Conservation (phyloP, 2,888 invertebrate genomes). For the Fragum fragum region DNA sequence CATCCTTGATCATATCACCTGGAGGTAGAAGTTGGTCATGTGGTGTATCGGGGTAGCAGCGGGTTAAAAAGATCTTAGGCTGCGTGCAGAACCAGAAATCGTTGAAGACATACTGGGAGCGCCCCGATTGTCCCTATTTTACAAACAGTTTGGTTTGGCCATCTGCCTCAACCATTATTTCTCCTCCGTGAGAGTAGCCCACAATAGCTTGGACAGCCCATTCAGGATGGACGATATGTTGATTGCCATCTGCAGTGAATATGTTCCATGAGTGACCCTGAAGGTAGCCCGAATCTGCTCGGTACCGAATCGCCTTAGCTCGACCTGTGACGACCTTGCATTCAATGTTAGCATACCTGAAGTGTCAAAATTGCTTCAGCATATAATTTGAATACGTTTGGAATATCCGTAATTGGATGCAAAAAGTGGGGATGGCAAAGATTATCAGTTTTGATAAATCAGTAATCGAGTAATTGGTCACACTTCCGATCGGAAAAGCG, state of each 20-base stretch:
- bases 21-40: conserved; percentile 31
- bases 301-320: conserved; percentile 37
- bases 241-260: conserved; percentile 18
- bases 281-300: conserved; percentile 29
- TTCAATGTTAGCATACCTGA: conserved; percentile 39
- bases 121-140: conserved; percentile 5
- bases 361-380: too few species aligned
- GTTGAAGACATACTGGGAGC: conserved; percentile 22
- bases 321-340: conserved; percentile 34
- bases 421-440: too few species aligned
- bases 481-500: too few species aligned
- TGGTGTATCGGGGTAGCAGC: conserved; percentile 36
- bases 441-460: too few species aligned
- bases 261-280: conserved; percentile 41
- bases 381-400: too few species aligned
- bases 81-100: conserved; percentile 51
- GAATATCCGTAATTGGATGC: too few species aligned
- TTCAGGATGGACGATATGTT: conserved; percentile 41
- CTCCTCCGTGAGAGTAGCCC: conserved; percentile 36
- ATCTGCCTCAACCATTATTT: conserved; percentile 34
- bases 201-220: conserved; percentile 35
- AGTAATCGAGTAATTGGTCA: too few species aligned
- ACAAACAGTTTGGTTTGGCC: neutral
- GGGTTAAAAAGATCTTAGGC: conserved; percentile 35
- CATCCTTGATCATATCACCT: conserved; percentile 5